A percentile compares a stretch with the other conserved stretches of the same genome.
Conservation (phyloP, 2,888 invertebrate genomes). For the Scelioninae gen. 2 region DNA sequence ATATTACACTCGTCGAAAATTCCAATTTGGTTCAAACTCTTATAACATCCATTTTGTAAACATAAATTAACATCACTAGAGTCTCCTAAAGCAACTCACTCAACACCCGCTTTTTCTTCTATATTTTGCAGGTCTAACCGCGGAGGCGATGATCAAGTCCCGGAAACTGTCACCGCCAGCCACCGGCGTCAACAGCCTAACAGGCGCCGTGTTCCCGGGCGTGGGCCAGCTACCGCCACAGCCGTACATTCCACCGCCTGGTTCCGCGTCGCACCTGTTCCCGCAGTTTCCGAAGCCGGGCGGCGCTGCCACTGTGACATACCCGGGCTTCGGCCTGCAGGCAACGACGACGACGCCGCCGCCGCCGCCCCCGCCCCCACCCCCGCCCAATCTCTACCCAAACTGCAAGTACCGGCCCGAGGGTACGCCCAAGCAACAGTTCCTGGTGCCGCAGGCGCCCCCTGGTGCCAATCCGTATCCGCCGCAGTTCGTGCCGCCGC, state of each 20-base stretch:
- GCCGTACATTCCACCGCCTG: conserved; percentile 73
- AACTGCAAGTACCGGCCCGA: conserved; percentile 49
- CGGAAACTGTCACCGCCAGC: conserved; percentile 66
- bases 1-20: too few species aligned
- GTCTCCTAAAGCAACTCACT: too few species aligned
- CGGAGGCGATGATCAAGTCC: conserved; percentile 71
- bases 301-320: conserved; percentile 65
- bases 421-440: conserved; percentile 59
- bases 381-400: conserved; percentile 11
- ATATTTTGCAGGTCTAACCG: conserved; percentile 68
- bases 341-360: too few species aligned
- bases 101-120: too few species aligned
- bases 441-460: conserved; percentile 71
- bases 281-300: conserved; percentile 67
- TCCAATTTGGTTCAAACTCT: too few species aligned
- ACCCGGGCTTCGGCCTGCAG: conserved; percentile 64
- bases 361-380: conserved; percentile 61
- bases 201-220: conserved; percentile 13
- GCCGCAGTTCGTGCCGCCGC: conserved; percentile 69
- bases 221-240: conserved; percentile 71
- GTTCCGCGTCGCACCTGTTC: conserved; percentile 70
- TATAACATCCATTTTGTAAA: too few species aligned
- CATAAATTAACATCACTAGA: too few species aligned
- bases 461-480: conserved; percentile 74
- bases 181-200: not conserved